Percentiles rank a stretch among this genome's conserved stretches.
phyloP scores from a whole-genome alignment of 2,797 vertebrate genomes.

The Lophius americanus region DNA sequence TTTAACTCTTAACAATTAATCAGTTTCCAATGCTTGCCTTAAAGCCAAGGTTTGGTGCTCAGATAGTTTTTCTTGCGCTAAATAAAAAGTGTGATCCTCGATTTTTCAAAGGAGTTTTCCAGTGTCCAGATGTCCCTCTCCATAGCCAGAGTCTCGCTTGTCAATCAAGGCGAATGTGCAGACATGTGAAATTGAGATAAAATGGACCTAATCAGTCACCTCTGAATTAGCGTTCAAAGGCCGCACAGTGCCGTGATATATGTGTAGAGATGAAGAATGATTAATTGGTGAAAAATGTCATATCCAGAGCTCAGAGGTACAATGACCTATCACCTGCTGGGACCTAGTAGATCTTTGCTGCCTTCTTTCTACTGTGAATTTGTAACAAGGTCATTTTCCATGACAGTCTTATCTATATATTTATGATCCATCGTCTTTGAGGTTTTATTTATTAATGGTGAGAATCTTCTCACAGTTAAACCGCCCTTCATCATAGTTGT shows the following conservation, averaged over 20 bases:
- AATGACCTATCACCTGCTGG: neutral
- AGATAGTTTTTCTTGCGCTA: too few species aligned
- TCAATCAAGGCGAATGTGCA: too few species aligned
- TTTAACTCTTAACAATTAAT: too few species aligned
- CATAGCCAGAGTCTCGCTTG: too few species aligned
- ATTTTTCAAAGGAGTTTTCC: too few species aligned
- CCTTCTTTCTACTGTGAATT: conserved; percentile 45
- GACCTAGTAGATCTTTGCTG: neutral
- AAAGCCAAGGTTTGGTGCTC: too few species aligned
- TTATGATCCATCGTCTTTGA: conserved; percentile 36
- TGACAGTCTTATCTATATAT: conserved; percentile 22
- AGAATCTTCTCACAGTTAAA: neutral
- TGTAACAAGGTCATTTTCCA: conserved; percentile 36
- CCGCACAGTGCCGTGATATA: neutral
- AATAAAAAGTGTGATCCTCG: too few species aligned
- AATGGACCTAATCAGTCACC: neutral
- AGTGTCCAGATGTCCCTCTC: too few species aligned
- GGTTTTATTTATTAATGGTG: conserved; percentile 30
- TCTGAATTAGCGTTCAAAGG: too few species aligned
- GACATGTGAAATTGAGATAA: too few species aligned
- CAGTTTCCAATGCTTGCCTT: too few species aligned
- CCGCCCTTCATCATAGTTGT: neutral
- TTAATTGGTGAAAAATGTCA: neutral
- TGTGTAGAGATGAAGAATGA: too few species aligned
- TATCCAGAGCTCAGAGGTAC: neutral